Base-by-base conservation (phyloP, 2,113 vertebrate genomes). In the Catharus fuscescens region DNA sequence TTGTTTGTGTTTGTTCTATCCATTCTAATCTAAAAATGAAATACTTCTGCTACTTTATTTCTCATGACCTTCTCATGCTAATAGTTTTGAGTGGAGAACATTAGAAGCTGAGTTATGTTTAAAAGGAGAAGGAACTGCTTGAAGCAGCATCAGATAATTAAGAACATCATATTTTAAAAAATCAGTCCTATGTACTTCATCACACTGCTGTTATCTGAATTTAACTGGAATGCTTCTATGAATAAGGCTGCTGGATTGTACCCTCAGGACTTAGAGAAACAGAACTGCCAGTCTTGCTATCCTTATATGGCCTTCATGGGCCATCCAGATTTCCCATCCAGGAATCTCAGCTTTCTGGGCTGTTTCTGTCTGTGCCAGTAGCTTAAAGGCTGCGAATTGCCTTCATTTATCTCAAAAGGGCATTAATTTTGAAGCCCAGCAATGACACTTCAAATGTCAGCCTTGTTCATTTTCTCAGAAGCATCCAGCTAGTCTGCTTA, bases 401-500 rank as follows among this genome's bases (percentile, higher is more conserved):
- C 79, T 71, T 81, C 40, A 26, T 83, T 95, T 93, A 42, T 91
- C 53, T 78, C 69, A 50, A 67, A 90, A 80, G 45, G 48, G 25
- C 61, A 92, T 88, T 90, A 60, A 67, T 88, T 93, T 83, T 90
- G 64, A 92, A 81, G 65, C 57, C 48, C 25, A 92, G 69, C 52
- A 64, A 60, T 57, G 90, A 57, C 52, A 59, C 72, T 96, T 81
- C 80, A 90, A 86, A 94, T 74, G 60, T 88, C 85, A 93, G 77
- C 69, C 80, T 83, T 81, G 44, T 72, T 88, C 31, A 6, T 88
- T 95, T 94, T 74, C 15, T 3, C 80, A 76, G 90, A 78, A 78
- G 64, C 69, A 48, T 80, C 81, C 73, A 40, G 19, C 69, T 52
- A 60, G 53, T 32, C 60, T 88, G 65, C 69, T 71, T 88, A 23